Base-by-base conservation (phyloP, 1,140 invertebrate genomes). In the Whitmania pigra region DNA sequence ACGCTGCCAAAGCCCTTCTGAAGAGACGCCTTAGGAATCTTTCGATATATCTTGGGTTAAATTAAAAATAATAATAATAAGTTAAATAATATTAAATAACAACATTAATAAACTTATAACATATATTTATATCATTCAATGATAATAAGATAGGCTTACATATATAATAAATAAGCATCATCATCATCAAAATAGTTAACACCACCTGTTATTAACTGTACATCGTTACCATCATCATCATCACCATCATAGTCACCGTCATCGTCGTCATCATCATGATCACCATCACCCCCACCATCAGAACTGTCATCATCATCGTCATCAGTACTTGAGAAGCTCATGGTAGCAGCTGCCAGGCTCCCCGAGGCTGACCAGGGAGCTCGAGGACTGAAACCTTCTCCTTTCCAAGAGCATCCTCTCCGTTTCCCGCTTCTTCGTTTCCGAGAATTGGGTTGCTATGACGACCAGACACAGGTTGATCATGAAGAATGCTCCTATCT, bases 401-500 rank as follows among this genome's bases (percentile, higher is more conserved):
- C 97, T 83, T 80, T 99, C 97, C 77, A 93, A 88, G 67, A 93
- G 84, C 94, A 99, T 99, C 73, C 96, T 85, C 80, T 99, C 96
- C 88, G 97, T 97, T 84, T 99, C 97, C 3, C 97, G 87, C 81
- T 98, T 97, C 82, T 99, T 99, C 27, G 97, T 99, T 85, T 99
- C 97, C 60, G 93, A 94, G 84, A 99, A 99, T 84, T 99, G 97
- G 13, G 97, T 99, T 60, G 97, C 97, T 81, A 99, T 99, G 75
- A 99, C 97, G 84, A 99, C 97, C 77, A 99, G 87, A 86, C 96
- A 99, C 71, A 99, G 87, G 84, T 99, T 99, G 83, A 99, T 99
- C 97, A 99, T 99, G 86, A 99, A 99, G 86, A 99, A 99, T 55
- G 96, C 97, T 72, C 97, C 97, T 81, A 99, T 99, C 96, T 99